These are phyloP conservation scores for Gobio occitaniae DNA, from an alignment of 2,797 vertebrate species.

Conservation along the genomic window DNA sequence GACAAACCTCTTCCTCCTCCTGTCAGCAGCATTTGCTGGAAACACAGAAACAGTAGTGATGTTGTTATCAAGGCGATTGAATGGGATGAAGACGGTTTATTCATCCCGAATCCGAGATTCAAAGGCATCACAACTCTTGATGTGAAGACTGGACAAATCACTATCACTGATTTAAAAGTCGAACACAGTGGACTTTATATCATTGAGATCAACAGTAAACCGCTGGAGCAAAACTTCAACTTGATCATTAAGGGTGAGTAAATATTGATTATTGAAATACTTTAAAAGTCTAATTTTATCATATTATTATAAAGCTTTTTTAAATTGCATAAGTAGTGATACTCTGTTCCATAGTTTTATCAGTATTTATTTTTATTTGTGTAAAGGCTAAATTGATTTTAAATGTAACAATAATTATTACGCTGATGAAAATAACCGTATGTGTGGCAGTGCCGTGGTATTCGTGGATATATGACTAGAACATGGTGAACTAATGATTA, in stretches of 20 bases:
- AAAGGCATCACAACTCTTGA: accelerated
- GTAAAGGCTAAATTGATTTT: background rate
- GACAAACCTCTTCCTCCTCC: accelerated
- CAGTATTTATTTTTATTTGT: background rate
- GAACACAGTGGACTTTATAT: background rate
- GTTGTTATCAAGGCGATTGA: background rate
- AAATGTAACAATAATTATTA: background rate
- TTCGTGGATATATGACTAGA: too few species aligned
- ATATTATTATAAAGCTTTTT: too few species aligned
- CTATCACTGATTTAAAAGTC: accelerated
- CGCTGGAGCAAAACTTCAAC: accelerated
- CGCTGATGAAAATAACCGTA: too few species aligned
- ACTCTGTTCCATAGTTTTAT: background rate
- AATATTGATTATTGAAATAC: background rate
- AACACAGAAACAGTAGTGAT: accelerated
- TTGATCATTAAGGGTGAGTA: background rate
- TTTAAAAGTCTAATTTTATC: too few species aligned
- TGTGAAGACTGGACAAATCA: accelerated
- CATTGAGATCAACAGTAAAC: background rate
- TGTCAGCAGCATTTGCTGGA: background rate
- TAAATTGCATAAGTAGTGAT: too few species aligned
- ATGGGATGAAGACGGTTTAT: accelerated
- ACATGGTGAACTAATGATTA: too few species aligned
- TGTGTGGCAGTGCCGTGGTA: too few species aligned
- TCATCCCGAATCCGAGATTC: background rate